Evolutionary conservation across 2,888 invertebrate species (phyloP).

Genomic region (Liodrosophila aerea): DNA sequence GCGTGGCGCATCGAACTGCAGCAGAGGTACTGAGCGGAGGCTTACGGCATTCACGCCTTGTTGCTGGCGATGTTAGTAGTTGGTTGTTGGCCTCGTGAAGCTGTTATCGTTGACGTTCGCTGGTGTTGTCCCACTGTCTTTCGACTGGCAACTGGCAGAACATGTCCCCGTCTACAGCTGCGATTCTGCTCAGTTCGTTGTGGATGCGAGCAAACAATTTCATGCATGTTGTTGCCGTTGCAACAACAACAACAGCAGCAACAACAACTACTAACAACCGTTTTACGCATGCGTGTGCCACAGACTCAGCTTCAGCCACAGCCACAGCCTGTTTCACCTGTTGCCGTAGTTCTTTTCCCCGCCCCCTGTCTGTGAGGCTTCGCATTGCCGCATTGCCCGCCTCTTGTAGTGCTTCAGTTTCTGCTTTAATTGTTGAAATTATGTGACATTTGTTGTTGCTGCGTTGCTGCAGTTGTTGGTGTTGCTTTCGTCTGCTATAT

Average conservation of each 20-base stretch:
- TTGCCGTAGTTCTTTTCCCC: conserved; percentile 32
- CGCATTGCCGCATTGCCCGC: conserved; percentile 13
- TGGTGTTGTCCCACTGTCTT: conserved; percentile 23
- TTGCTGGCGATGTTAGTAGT: conserved; percentile 32
- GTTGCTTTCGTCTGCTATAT: conserved; percentile 66
- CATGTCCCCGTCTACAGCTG: conserved; percentile 54
- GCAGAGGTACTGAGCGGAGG: conserved; percentile 19
- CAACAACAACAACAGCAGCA: conserved; percentile 28
- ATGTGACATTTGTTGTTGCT: conserved; percentile 67
- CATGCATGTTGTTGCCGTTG: conserved; percentile 69
- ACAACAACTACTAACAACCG: conserved; percentile 57
- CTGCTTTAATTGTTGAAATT: conserved; percentile 76
- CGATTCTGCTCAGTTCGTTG: conserved; percentile 31
- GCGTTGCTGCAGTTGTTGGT: conserved; percentile 22
- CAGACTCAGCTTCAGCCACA: conserved; percentile 26
- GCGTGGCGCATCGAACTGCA: conserved; percentile 20
- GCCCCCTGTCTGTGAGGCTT: background rate
- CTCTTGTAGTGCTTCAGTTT: conserved; percentile 62
- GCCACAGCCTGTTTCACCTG: conserved; percentile 62
- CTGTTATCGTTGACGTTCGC: conserved; percentile 61
- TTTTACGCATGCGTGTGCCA: conserved; percentile 76
- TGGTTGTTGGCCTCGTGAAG: conserved; percentile 38
- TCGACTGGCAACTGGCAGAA: conserved; percentile 55
- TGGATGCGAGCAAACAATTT: conserved; percentile 53
- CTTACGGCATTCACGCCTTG: conserved; percentile 75